phyloP scores from a whole-genome alignment of 2,113 vertebrate genomes.

The Paratilapia polleni region DNA sequence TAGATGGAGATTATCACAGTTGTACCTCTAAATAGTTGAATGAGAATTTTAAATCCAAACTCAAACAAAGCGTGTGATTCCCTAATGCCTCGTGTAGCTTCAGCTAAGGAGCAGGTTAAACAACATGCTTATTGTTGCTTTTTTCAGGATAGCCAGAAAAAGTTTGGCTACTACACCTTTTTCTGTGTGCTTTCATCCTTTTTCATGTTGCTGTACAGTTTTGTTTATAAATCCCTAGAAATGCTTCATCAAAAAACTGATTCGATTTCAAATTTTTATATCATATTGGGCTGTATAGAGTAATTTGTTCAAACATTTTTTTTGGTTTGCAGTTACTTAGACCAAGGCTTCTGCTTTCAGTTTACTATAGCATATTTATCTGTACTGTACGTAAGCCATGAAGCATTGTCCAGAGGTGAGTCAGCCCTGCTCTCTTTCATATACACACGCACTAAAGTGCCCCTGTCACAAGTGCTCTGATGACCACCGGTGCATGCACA shows the following conservation, averaged over 20 bases:
- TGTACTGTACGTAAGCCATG: slow-evolving; percentile 7
- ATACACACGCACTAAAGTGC: slow-evolving; percentile 38
- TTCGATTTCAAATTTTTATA: no score
- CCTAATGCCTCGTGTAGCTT: not conserved
- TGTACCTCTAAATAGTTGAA: slow-evolving; percentile 52
- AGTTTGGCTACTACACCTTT: not conserved
- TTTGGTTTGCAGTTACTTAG: not conserved
- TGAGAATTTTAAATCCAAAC: slow-evolving; percentile 41
- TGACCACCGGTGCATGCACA: slow-evolving; percentile 1
- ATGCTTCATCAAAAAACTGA: not conserved
- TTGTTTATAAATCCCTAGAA: not conserved
- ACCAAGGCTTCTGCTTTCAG: not conserved
- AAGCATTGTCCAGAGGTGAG: slow-evolving; percentile 42
- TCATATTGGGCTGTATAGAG: not conserved
- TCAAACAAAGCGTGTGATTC: slow-evolving; percentile 29
- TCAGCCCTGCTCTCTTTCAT: slow-evolving; percentile 42
- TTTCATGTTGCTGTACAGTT: not conserved
- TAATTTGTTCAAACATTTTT: not conserved
- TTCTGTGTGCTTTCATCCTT: not conserved
- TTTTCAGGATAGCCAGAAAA: not conserved
- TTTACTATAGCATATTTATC: not conserved
- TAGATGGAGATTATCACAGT: slow-evolving; percentile 41
- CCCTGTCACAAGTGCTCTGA: slow-evolving; percentile 57
- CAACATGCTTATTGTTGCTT: not conserved
- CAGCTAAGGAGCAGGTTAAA: not conserved